A percentile compares a stretch with the other conserved stretches of the same genome.
Conservation (phyloP, 2,113 vertebrate genomes). For the Anhinga anhinga region DNA sequence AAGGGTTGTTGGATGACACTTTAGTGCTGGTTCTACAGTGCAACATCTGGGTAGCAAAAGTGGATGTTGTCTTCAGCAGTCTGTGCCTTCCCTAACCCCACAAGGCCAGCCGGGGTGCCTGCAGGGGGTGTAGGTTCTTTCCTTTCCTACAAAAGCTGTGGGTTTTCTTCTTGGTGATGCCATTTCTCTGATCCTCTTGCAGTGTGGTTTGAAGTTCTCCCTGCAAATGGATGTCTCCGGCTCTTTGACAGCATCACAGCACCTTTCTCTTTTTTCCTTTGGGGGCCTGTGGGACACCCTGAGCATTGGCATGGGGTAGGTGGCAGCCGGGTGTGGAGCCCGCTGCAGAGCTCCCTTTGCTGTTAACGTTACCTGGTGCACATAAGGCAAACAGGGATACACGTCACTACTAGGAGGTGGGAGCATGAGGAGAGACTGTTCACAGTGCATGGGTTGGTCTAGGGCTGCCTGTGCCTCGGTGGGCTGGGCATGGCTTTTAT, state of each 20-base stretch:
- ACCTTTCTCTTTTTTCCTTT: neutral
- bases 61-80: neutral
- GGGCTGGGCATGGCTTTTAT: neutral
- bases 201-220: neutral
- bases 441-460: neutral
- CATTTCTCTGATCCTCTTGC: neutral
- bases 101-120: neutral
- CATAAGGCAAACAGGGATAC: rapidly evolving
- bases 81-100: neutral
- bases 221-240: neutral
- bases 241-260: neutral
- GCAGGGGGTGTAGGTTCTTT: neutral
- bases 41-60: neutral
- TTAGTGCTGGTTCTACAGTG: neutral
- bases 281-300: neutral
- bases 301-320: neutral
- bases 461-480: neutral
- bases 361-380: neutral
- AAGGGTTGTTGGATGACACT: neutral
- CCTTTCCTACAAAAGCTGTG: neutral
- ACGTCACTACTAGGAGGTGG: neutral
- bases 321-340: neutral
- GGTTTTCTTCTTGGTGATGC: neutral
- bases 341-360: neutral
- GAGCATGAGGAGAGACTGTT: neutral